These are phyloP conservation scores for Syngnathoides biaculeatus DNA, from an alignment of 2,113 vertebrate genomes.

Conservation along the genomic window DNA sequence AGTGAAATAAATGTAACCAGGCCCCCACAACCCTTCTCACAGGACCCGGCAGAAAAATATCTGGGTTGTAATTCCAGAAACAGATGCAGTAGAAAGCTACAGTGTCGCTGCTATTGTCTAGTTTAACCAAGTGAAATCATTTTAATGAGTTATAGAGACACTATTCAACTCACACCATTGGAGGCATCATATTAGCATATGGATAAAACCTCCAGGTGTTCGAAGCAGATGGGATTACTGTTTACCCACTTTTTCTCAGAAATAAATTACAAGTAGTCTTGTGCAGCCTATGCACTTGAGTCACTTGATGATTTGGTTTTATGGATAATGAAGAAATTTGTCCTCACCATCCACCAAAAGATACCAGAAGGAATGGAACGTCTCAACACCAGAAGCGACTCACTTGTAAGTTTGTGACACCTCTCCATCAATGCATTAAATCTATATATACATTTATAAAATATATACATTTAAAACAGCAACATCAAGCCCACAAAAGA, in stretches of 20 bases:
- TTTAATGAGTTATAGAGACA: neutral
- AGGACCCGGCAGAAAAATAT: neutral
- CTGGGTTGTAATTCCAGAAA: neutral
- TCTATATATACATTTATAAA: too few relatives aligned
- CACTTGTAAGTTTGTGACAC: too few relatives aligned
- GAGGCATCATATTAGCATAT: neutral
- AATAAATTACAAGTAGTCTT: neutral
- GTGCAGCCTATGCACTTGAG: neutral
- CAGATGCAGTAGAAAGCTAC: neutral
- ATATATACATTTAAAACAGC: too few relatives aligned
- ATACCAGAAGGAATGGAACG: neutral
- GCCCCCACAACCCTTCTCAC: neutral
- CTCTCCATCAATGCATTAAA: too few relatives aligned
- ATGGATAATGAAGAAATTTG: neutral
- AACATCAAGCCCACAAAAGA: too few relatives aligned
- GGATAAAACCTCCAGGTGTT: neutral
- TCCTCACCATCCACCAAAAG: neutral
- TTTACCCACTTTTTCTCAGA: neutral
- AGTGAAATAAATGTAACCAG: neutral
- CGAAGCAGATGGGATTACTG: neutral
- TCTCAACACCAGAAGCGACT: neutral
- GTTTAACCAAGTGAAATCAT: neutral
- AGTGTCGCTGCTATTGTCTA: neutral
- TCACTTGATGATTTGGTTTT: neutral
- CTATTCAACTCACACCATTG: neutral